Percentiles rank a stretch among this genome's conserved stretches.
Evolutionary conservation across 1,140 invertebrate species (phyloP).

Genomic region (Manduca sexta): DNA sequence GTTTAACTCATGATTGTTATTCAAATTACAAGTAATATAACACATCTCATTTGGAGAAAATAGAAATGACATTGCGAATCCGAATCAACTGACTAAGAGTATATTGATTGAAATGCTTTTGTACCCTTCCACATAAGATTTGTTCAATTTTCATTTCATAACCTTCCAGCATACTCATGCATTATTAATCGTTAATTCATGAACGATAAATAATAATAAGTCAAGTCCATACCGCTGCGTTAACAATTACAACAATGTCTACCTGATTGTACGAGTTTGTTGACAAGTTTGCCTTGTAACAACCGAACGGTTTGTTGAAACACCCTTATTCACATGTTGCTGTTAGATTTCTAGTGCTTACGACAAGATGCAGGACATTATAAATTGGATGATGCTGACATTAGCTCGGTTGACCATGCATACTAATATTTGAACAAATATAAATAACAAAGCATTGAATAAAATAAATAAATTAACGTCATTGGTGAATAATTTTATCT

Average conservation of each 20-base stretch:
- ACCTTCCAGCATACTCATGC: too few species aligned
- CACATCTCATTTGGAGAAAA: neutral
- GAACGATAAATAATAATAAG: conserved; percentile 7
- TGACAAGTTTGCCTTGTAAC: conserved; percentile 35
- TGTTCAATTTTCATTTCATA: too few species aligned
- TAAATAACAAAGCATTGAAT: neutral
- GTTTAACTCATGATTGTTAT: too few species aligned
- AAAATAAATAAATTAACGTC: neutral
- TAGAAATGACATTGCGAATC: conserved; percentile 25
- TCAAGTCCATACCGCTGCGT: conserved; percentile 2
- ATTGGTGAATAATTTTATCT: too few species aligned
- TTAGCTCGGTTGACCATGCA: conserved; percentile 6
- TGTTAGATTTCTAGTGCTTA: conserved; percentile 12
- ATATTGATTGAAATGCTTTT: conserved; percentile 9
- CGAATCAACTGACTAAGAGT: conserved; percentile 7
- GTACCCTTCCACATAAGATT: too few species aligned
- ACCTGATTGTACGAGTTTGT: conserved; percentile 14
- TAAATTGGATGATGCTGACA: conserved; percentile 7
- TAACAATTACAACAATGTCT: conserved; percentile 9
- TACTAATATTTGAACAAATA: neutral
- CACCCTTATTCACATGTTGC: conserved; percentile 19
- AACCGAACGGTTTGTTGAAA: conserved; percentile 30
- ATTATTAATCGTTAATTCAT: too few species aligned
- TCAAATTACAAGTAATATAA: too few species aligned
- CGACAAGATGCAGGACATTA: conserved; percentile 3